Evolutionary conservation across 1,140 invertebrate species (phyloP), one percentile per base, ranked within the genome.

Genomic region (Drusus annulatus): DNA sequence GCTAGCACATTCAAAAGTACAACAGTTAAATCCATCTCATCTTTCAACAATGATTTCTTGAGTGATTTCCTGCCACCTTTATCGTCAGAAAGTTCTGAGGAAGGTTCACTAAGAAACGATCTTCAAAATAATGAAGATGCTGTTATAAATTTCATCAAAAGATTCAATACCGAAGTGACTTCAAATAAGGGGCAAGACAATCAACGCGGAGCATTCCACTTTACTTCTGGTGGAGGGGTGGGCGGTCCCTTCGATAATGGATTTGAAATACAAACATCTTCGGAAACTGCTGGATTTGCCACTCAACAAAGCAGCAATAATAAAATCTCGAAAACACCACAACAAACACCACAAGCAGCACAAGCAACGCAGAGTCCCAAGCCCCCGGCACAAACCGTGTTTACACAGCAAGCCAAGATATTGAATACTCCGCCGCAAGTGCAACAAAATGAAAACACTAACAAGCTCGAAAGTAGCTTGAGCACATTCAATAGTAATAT

Each of bases 111-210:
- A 52, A 62, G 28, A 21, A 73, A 62, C 16, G 78, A 73, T 25
- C 16, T 25, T 5, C 19, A 69, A 31, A 73, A 79, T 23, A 52
- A 82, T 10, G 80, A 82, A 80, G 87, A 87, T 63, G 83, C 87
- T 2, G 86, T 89, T 0, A 85, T 85, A 19, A 86, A 87, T 17
- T 89, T 90, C 80, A 89, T 90, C 50, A 89, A 89, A 78, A 86
- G 88, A 2, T 90, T 90, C 73, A 87, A 89, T 56, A 88, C 89
- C 0, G 88, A 87, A 68, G 79, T 80, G 71, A 75, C 15, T 23
- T 17, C 56, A 65, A 51, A 45, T 28, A 28, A 19, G n/a, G 17
- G 10, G 31, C 16, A 77, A 21, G 52, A 45, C 13, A 77, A 16
- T 21, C 58, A 51, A 25, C 16, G 19, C 10, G 25, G n/a, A 7